Evolutionary conservation across 2,113 vertebrate species (phyloP).

Genomic region (Chamaea fasciata): DNA sequence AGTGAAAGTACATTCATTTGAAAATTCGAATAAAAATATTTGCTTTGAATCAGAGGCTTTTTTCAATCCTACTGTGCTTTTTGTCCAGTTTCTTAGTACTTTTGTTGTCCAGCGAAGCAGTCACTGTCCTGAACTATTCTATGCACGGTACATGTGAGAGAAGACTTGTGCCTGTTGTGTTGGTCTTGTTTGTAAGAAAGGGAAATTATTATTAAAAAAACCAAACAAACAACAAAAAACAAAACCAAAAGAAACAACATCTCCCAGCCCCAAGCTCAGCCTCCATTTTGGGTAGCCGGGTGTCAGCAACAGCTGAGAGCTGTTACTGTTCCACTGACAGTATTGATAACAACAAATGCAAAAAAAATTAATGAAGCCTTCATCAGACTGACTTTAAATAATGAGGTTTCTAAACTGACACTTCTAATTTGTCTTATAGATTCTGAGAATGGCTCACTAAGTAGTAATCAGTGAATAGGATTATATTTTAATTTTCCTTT

Average conservation of each 20-base stretch:
- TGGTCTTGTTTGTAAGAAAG: background rate
- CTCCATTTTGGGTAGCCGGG: background rate
- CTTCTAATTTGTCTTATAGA: background rate
- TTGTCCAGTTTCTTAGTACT: constrained; percentile 5
- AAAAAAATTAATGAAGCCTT: background rate
- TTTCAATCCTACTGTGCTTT: background rate
- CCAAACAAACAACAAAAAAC: background rate
- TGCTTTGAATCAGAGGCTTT: constrained; percentile 52
- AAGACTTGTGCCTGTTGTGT: background rate
- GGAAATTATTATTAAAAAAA: background rate
- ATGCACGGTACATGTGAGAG: background rate
- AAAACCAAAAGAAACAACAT: background rate
- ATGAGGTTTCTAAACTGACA: background rate
- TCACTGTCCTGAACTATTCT: background rate
- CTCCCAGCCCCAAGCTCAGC: background rate
- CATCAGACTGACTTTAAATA: background rate
- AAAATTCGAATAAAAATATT: constrained; percentile 64
- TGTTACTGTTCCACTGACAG: background rate
- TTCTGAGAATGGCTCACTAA: background rate
- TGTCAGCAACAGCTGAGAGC: background rate
- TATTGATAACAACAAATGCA: background rate
- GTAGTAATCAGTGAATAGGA: background rate
- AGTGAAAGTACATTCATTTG: constrained; percentile 53
- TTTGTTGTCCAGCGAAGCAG: constrained; percentile 6
- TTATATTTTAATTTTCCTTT: background rate